Percentiles rank a stretch among this genome's conserved stretches.
These are phyloP conservation scores for Agrochola macilenta DNA, from an alignment of 2,888 invertebrate genomes.

Conservation along the genomic window DNA sequence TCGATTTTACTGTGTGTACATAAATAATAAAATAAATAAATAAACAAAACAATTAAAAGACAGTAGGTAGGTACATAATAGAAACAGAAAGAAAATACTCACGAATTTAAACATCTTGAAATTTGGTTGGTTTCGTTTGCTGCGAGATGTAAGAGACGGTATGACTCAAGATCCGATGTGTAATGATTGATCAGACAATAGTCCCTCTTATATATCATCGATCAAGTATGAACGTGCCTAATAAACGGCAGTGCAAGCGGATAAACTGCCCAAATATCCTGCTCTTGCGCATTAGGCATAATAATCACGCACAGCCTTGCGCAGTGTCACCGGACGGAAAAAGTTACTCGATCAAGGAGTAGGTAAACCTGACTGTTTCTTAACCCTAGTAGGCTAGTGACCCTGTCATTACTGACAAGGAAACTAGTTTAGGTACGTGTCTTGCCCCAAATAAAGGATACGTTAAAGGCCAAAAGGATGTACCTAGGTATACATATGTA, in stretches of 20 bases:
- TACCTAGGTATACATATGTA: too few relatives aligned
- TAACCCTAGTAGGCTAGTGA: neutral
- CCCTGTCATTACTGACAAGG: conserved; percentile 4
- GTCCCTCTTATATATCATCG: conserved; percentile 74
- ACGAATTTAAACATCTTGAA: conserved; percentile 89
- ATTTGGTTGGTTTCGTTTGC: conserved; percentile 38
- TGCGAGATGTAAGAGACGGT: conserved; percentile 46
- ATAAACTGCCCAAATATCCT: conserved; percentile 84
- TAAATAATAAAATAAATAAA: too few relatives aligned
- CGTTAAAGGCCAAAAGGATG: too few relatives aligned
- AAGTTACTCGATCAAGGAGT: conserved; percentile 75
- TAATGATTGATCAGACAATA: conserved; percentile 66
- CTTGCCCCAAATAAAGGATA: too few relatives aligned
- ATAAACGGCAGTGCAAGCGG: conserved; percentile 72
- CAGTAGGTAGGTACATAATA: neutral
- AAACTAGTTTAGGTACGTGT: too few relatives aligned
- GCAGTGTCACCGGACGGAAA: conserved; percentile 71
- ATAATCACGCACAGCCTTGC: conserved; percentile 83
- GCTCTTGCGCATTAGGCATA: conserved; percentile 75
- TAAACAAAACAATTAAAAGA: neutral
- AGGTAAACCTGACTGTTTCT: too few relatives aligned
- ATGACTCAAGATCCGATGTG: conserved; percentile 63
- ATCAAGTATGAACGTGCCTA: conserved; percentile 59
- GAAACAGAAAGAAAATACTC: conserved; percentile 70
- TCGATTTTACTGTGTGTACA: too few relatives aligned